Conservation (phyloP, 2,113 vertebrate genomes). For the Thalassoma bifasciatum region DNA sequence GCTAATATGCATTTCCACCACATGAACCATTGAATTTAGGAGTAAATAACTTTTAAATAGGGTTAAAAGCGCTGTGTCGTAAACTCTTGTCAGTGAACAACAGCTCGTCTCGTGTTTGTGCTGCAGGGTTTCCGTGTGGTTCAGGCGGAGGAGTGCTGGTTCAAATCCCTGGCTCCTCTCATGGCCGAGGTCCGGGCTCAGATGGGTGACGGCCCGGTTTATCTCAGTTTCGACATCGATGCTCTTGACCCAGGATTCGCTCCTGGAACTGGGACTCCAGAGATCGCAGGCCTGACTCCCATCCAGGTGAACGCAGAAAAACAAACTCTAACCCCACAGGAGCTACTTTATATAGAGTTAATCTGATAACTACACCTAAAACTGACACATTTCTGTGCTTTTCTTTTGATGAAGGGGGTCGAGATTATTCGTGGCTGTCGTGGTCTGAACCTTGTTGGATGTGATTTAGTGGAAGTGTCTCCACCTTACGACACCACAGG, state of each 20-base stretch:
- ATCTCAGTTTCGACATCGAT: constrained; percentile 95
- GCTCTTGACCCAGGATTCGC: constrained; percentile 92
- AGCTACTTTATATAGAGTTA: background rate
- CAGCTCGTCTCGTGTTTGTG: background rate
- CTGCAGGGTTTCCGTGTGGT: constrained; percentile 92
- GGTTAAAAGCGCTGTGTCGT: too few relatives aligned
- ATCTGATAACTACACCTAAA: background rate
- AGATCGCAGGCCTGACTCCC: constrained; percentile 93
- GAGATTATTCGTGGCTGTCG: constrained; percentile 94
- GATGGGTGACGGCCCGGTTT: constrained; percentile 86
- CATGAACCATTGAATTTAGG: too few relatives aligned
- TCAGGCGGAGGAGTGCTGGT: constrained; percentile 90
- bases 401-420: constrained; percentile 83
- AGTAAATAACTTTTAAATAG: too few relatives aligned
- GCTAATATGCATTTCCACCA: too few relatives aligned
- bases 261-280: constrained; percentile 92
- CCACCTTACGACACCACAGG: constrained; percentile 91
- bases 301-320: constrained; percentile 85
- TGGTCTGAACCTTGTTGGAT: constrained; percentile 91
- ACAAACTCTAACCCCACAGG: background rate
- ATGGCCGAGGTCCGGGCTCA: constrained; percentile 91
- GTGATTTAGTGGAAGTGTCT: constrained; percentile 94
- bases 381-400: background rate
- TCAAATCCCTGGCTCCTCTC: constrained; percentile 89
- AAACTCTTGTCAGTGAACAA: too few relatives aligned